These are phyloP conservation scores for Tenrec ecaudatus DNA, from an alignment of 2,113 vertebrate species.

Conservation along the genomic window DNA sequence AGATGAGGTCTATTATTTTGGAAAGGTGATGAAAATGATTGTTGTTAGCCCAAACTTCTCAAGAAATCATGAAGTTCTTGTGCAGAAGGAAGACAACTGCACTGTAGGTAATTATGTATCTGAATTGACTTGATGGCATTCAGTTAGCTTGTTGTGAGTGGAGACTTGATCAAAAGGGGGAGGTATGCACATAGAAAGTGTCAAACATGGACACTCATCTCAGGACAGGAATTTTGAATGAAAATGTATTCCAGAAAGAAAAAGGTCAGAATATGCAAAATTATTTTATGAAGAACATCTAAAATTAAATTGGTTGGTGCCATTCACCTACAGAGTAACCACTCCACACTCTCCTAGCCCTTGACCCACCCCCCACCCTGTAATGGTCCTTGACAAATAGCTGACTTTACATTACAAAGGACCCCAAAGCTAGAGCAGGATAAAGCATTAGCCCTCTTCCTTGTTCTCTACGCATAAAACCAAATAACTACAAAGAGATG, in stretches of 20 bases:
- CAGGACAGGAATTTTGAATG: not conserved
- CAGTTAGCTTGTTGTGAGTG: no score
- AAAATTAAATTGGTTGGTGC: no score
- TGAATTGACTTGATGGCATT: no score
- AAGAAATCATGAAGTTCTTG: not conserved
- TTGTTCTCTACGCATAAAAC: not conserved
- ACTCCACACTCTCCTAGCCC: no score
- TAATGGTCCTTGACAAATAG: not conserved
- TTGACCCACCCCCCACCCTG: no score
- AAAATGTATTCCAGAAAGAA: not conserved
- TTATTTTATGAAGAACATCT: not conserved
- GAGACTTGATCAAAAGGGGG: not conserved
- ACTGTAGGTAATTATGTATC: not conserved
- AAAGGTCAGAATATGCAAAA: not conserved
- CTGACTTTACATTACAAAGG: not conserved
- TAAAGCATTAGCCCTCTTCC: not conserved
- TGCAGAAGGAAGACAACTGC: not conserved
- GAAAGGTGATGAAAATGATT: not conserved
- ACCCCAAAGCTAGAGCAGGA: not conserved
- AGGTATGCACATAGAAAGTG: not conserved
- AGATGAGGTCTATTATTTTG: not conserved
- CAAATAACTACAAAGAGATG: no score
- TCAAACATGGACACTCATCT: not conserved
- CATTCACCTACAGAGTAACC: no score
- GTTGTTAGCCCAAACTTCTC: not conserved